These are phyloP conservation scores for Brachycybe producta DNA, from an alignment of 2,888 invertebrate genomes.

Conservation along the genomic window DNA sequence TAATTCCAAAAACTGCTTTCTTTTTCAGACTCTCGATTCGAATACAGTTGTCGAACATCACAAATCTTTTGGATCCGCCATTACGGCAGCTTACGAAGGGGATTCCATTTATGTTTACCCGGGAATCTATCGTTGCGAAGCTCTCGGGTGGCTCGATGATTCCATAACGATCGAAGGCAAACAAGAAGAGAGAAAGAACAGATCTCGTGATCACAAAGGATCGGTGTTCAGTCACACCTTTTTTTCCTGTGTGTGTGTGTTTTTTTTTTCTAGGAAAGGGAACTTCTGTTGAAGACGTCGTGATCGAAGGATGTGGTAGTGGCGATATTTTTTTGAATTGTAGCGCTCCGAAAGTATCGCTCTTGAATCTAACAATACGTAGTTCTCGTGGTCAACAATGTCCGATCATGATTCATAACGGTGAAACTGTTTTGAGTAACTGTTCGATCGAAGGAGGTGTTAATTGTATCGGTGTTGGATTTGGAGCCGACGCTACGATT, in stretches of 20 bases:
- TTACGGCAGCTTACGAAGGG: slow-evolving; percentile 20
- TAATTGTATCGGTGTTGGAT: not conserved
- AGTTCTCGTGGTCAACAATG: not conserved
- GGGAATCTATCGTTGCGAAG: slow-evolving; percentile 22
- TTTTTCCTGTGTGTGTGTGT: not conserved
- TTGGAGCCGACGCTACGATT: not conserved
- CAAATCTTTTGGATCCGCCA: slow-evolving; percentile 18
- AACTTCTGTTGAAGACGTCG: slow-evolving; percentile 5
- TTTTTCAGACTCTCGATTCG: not conserved
- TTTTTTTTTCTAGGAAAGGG: slow-evolving; percentile 6
- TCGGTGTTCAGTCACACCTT: not conserved
- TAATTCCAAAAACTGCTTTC: no score
- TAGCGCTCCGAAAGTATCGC: slow-evolving; percentile 3
- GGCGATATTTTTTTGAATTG: slow-evolving; percentile 13
- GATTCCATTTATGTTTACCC: slow-evolving; percentile 24
- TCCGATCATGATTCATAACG: slow-evolving; percentile 13
- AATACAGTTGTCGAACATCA: slow-evolving; percentile 7
- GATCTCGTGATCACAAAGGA: not conserved
- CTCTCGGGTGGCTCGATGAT: slow-evolving; percentile 24
- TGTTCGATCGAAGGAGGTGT: slow-evolving; percentile 4
- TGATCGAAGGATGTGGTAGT: slow-evolving; percentile 1
- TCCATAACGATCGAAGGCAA: slow-evolving; percentile 23
- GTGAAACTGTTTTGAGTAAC: slow-evolving; percentile 7
- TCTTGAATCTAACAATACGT: slow-evolving; percentile 9
- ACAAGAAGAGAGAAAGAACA: no score